A percentile compares a stretch with the other conserved stretches of the same genome.
These are phyloP conservation scores for Drosophila nr. medialis DNA, from an alignment of 2,888 invertebrate species.

Conservation along the genomic window DNA sequence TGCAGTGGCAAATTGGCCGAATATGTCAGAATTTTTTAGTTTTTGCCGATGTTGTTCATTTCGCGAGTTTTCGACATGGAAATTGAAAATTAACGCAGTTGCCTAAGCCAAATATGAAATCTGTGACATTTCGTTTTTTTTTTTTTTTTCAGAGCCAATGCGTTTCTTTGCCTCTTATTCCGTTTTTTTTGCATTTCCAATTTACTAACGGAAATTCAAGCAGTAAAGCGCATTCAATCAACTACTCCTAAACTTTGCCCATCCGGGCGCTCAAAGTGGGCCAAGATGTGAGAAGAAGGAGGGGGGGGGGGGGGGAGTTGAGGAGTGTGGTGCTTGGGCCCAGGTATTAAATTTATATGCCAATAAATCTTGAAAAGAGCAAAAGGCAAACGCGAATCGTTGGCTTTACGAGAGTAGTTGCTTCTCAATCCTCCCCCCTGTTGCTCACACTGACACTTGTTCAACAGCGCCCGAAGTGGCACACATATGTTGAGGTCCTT, in stretches of 20 bases:
- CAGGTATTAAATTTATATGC: constrained; percentile 75
- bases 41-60: constrained; percentile 2
- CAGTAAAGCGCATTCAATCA: constrained; percentile 76
- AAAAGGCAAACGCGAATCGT: constrained; percentile 71
- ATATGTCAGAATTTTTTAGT: constrained; percentile 18
- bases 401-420: constrained; percentile 47
- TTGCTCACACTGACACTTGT: constrained; percentile 51
- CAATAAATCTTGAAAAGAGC: constrained; percentile 71
- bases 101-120: constrained; percentile 53
- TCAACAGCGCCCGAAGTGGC: constrained; percentile 55
- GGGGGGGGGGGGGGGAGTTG: no score
- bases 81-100: constrained; percentile 59
- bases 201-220: constrained; percentile 78
- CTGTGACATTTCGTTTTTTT: no score
- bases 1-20: constrained; percentile 42
- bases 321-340: background rate
- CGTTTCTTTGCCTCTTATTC: constrained; percentile 13
- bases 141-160: background rate
- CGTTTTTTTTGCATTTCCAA: constrained; percentile 55
- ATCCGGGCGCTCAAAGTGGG: constrained; percentile 29
- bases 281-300: background rate
- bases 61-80: constrained; percentile 42
- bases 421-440: constrained; percentile 3
- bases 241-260: constrained; percentile 69
- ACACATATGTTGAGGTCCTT: constrained; percentile 25